Evolutionary conservation across 64 coral and sea anemone species (phyloP), one percentile per base, ranked within the genome.

Genomic region (Cladopsammia gracilis): DNA sequence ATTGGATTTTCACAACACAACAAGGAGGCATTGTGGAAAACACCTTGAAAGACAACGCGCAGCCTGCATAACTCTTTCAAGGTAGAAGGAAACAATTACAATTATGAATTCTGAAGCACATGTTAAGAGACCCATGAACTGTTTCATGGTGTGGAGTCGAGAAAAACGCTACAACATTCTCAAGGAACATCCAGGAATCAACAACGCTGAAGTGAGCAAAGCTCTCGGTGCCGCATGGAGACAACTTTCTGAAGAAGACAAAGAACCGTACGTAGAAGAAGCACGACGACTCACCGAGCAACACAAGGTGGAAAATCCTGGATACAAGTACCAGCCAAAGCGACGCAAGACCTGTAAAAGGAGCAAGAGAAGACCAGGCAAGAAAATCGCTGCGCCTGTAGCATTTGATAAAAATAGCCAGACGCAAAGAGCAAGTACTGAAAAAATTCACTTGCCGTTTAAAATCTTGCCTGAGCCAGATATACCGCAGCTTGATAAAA

Each of bases 101-200:
- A 49, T 9, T 10, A 84, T 84, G 80, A 67, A 68, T 10, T 84
- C 80, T 14, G 10, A 73, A 16, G 58, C 67, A 44, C 96, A 98
- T 23, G 53, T 98, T 15, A 94, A 93, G 73, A 64, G 96, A 69
- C 96, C 96, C 64, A 98, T 98, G 96, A 98, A 98, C 74, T 94
- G 96, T 34, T 98, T 98, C 76, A 98, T 98, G 96, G 96, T 98
- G 15, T 98, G 96, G 96, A 98, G 96, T 26, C 88, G 93, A 11
- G 96, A 98, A 70, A 98, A 94, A 42, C 80, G 96, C 24, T 98
- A 89, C 24, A 78, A 94, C 75, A 98, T 98, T 6, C 69, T 98
- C 0, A 90, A 98, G 45, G 85, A 90, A 22, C 94, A 98, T 53
- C 96, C 96, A 2, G 96, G 96, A 53, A 94, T 98, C 6, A 98